These are phyloP conservation scores for Aphidius ervi DNA, from an alignment of 1,140 invertebrate species.

Conservation along the genomic window DNA sequence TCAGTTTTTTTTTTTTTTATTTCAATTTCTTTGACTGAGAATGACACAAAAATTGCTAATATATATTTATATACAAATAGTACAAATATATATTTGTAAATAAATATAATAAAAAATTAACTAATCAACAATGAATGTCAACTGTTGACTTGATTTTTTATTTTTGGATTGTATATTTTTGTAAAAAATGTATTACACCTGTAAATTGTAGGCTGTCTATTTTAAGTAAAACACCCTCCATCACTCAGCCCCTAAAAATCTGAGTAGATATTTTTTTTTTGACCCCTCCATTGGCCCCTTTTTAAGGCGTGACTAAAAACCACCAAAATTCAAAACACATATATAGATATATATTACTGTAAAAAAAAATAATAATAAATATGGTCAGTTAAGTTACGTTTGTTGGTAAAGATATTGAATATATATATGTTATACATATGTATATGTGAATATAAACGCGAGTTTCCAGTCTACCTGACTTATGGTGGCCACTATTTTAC, in stretches of 20 bases:
- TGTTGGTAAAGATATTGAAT: not conserved
- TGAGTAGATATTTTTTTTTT: too few species aligned
- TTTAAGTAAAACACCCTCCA: conserved; percentile 28
- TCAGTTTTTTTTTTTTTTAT: conserved; percentile 7
- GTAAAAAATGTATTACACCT: conserved; percentile 46
- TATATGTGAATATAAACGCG: conserved; percentile 8
- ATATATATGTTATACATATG: too few species aligned
- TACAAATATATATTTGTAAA: too few species aligned
- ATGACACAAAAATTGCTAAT: not conserved
- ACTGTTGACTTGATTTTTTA: too few species aligned
- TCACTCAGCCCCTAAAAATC: not conserved
- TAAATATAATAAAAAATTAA: too few species aligned
- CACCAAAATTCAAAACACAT: conserved; percentile 43
- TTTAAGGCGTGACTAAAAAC: conserved; percentile 52
- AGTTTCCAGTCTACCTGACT: conserved; percentile 48
- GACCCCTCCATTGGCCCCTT: conserved; percentile 12
- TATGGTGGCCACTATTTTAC: conserved; percentile 47
- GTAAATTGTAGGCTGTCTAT: conserved; percentile 25
- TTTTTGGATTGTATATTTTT: conserved; percentile 6
- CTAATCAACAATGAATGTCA: too few species aligned
- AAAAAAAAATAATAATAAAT: conserved; percentile 13
- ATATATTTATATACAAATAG: not conserved
- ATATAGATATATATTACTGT: conserved; percentile 10
- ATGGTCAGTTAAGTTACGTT: conserved; percentile 3
- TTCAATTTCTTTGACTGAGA: not conserved